Evolutionary conservation across 2,797 vertebrate genomes (phyloP).

Genomic region (Sebastes itinus): DNA sequence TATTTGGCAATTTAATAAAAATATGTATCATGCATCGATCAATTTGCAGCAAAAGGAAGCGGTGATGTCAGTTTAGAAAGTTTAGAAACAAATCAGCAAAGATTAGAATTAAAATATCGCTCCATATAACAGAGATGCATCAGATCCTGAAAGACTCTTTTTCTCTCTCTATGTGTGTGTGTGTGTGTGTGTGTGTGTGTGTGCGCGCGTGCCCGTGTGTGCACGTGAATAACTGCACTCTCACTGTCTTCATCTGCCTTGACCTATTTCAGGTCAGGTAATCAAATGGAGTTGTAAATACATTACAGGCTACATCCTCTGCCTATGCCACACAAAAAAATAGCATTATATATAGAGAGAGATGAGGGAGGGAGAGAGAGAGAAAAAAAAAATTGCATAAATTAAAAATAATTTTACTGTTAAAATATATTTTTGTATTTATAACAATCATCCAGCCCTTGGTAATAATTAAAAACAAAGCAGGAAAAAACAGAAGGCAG

Average conservation of each 20-base stretch:
- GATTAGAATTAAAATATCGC: slow-evolving; percentile 26
- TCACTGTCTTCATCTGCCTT: slow-evolving; percentile 75
- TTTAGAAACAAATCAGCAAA: slow-evolving; percentile 17
- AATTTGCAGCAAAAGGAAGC: neutral
- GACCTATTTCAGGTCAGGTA: slow-evolving; percentile 79
- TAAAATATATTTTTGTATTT: slow-evolving; percentile 16
- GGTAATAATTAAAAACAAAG: slow-evolving; percentile 25
- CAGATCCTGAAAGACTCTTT: slow-evolving; percentile 49
- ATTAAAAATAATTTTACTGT: slow-evolving; percentile 14
- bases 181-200: slow-evolving; percentile 16
- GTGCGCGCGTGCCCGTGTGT: slow-evolving; percentile 6
- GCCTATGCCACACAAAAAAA: slow-evolving; percentile 35
- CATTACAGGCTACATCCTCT: slow-evolving; percentile 44
- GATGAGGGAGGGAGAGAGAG: neutral
- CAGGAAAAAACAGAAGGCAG: slow-evolving; percentile 5
- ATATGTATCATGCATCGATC: slow-evolving; percentile 3
- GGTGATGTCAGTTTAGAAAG: slow-evolving; percentile 8
- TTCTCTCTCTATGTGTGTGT: neutral
- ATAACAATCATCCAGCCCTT: neutral
- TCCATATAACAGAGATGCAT: slow-evolving; percentile 53
- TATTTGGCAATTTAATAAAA: neutral
- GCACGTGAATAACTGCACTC: slow-evolving; percentile 77
- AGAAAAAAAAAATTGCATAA: neutral
- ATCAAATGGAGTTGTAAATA: slow-evolving; percentile 72
- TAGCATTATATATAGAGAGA: slow-evolving; percentile 18